A percentile compares a stretch with the other conserved stretches of the same genome.
Conservation (phyloP, 2,797 vertebrate genomes). For the Acanthis flammea region DNA sequence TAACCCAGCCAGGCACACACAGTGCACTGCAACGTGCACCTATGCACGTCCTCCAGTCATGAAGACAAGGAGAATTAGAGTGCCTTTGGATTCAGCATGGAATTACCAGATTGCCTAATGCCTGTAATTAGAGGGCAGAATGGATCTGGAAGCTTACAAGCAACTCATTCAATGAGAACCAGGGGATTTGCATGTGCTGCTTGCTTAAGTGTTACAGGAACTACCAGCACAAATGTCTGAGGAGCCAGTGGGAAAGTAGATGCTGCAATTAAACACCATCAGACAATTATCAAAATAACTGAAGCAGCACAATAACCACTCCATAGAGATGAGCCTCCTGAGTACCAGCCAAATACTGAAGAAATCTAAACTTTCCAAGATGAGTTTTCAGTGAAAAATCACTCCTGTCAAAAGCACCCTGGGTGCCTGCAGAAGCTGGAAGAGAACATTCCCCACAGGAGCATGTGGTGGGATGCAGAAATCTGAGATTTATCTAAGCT, state of each 20-base stretch:
- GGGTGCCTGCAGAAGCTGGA: not conserved
- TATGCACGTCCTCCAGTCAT: not conserved
- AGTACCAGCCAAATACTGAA: not conserved
- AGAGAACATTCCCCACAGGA: not conserved
- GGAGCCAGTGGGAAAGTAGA: constrained; percentile 20
- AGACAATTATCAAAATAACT: constrained; percentile 8
- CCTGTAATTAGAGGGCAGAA: constrained; percentile 61
- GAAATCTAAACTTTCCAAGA: not conserved
- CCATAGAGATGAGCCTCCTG: not conserved
- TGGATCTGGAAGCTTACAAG: constrained; percentile 38
- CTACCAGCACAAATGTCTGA: not conserved
- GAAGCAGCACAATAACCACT: not conserved
- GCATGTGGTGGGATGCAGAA: not conserved
- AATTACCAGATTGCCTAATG: constrained; percentile 47
- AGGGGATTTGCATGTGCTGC: not conserved
- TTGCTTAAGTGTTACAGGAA: not conserved
- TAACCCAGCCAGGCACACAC: not conserved
- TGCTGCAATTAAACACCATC: not conserved
- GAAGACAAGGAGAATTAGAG: constrained; percentile 1
- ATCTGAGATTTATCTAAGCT: not conserved
- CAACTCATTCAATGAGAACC: constrained; percentile 13
- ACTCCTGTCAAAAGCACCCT: not conserved
- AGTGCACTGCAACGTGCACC: not conserved
- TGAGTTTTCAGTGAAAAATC: not conserved
- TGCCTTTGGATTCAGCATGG: constrained; percentile 2